These are phyloP conservation scores for Spisula solida DNA, from an alignment of 2,888 invertebrate genomes.

Conservation along the genomic window DNA sequence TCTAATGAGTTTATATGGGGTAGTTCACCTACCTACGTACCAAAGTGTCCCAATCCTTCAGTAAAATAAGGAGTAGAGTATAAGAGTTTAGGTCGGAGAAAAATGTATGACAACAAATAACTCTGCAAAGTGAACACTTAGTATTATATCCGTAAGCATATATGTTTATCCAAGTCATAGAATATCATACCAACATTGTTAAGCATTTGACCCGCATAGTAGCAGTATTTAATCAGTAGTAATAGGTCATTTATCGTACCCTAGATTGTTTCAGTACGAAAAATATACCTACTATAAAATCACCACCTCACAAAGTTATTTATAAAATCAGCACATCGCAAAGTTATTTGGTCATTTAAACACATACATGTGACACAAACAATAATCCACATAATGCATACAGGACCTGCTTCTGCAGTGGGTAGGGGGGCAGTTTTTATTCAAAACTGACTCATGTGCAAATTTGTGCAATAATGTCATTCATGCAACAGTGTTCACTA, in stretches of 20 bases:
- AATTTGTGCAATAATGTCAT: conserved; percentile 20
- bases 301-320: not conserved
- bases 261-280: not conserved
- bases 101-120: conserved; percentile 44
- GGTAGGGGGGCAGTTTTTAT: conserved; percentile 21
- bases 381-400: conserved; percentile 60
- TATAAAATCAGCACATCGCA: conserved; percentile 15
- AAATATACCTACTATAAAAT: not conserved
- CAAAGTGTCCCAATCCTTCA: conserved; percentile 75
- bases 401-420: conserved; percentile 46
- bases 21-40: conserved; percentile 76
- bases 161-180: too few species aligned
- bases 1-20: conserved; percentile 76
- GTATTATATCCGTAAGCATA: too few species aligned
- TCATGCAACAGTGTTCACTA: conserved; percentile 18
- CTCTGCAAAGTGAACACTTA: conserved; percentile 35
- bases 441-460: conserved; percentile 31
- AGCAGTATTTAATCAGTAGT: too few species aligned
- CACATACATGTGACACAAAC: conserved; percentile 57
- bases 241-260: too few species aligned
- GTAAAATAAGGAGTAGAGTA: conserved; percentile 73
- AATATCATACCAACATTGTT: too few species aligned
- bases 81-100: conserved; percentile 66
- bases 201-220: too few species aligned
- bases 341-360: conserved; percentile 39